Base-by-base conservation (phyloP, 2,888 invertebrate species). In the Oscheius myriophilus region DNA sequence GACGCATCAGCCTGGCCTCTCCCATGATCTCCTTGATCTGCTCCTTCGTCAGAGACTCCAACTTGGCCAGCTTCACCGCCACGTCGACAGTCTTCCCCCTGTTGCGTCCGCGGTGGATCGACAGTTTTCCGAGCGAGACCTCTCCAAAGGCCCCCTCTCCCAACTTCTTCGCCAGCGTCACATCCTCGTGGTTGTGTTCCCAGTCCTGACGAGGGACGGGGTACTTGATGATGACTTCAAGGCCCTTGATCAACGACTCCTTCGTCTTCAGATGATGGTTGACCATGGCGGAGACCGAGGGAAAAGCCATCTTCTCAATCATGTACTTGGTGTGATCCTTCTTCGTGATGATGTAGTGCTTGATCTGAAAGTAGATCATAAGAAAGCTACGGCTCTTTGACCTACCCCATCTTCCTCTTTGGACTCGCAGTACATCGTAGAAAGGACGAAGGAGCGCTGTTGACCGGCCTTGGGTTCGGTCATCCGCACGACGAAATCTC, bases 61-160 rank as follows among this genome's bases (percentile, higher is more conserved):
- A 26, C 61, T 81, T 80, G 23, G 81, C 80, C 58, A 70, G 71
- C 46, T 59, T 59, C 21, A 59, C 45, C 2, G 59, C 59, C 11
- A 59, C 59, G 6, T 42, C 45, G 6, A 64, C 64, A 4, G 49
- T 53, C 26, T 59, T 43, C 12, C 49, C 49, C 3, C n/a, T 26
- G 14, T 61, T 18, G n/a, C 14, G 21, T 1, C 39, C 54, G 1
- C 54, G 49, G 18, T 25, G 58, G 7, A 58, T 43, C 25, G 23
- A 43, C 58, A 58, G 43, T 1, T n/a, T 39, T 4, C 58, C 58
- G 12, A 58, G 58, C 7, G 58, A 58, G 42, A 81, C 82, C 58
- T 82, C 82, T 49, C 82, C 82, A 58, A 82, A 82, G 7, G 82
- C 82, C 33, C 83, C 79, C 67, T 82, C 83, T 11, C 83, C 83